phyloP scores from a whole-genome alignment of 2,797 vertebrate genomes.

The Muraenolepis orangiensis region DNA sequence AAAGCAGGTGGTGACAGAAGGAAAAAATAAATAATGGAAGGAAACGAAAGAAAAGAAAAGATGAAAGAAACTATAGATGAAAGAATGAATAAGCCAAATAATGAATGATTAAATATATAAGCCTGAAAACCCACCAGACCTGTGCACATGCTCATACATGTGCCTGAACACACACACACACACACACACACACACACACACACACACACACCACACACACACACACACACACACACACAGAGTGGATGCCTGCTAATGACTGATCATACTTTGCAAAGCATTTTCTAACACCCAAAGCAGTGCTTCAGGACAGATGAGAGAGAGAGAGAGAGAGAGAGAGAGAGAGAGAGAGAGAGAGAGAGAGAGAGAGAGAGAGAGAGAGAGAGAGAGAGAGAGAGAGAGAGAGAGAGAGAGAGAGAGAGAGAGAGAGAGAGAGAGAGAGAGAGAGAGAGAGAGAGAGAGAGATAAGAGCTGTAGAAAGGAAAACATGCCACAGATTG shows the following conservation, averaged over 20 bases:
- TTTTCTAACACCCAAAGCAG: neutral
- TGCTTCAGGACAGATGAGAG: neutral
- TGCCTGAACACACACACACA: constrained; percentile 15
- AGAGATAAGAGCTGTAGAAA: neutral
- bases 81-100: neutral
- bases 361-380: neutral
- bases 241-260: neutral
- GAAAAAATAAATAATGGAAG: neutral
- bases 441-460: neutral
- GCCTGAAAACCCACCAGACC: neutral
- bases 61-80: neutral
- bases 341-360: neutral
- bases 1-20: neutral
- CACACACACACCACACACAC: constrained; percentile 12
- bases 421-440: neutral
- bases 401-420: neutral
- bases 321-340: neutral
- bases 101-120: constrained; percentile 1
- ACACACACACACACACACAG: constrained; percentile 4
- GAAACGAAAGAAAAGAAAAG: neutral
- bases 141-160: constrained; percentile 12
- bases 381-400: neutral
- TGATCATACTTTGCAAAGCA: neutral
- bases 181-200: constrained; percentile 4
- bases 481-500: constrained; percentile 13